These are phyloP conservation scores for Oedothorax gibbosus DNA, from an alignment of 1,140 invertebrate genomes.

Conservation along the genomic window DNA sequence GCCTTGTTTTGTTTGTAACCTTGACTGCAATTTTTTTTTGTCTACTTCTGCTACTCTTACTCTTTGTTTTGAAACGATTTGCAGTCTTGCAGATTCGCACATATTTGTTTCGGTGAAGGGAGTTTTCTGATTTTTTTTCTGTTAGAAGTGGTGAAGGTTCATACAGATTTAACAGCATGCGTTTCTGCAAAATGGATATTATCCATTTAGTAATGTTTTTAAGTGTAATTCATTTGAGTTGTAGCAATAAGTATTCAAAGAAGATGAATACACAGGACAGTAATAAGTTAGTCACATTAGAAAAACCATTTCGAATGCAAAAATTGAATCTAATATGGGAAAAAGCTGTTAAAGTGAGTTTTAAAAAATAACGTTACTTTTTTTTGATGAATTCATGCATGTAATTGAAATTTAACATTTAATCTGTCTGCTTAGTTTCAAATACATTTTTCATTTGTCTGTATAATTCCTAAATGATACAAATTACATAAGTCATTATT, in stretches of 20 bases:
- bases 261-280: conserved; percentile 70
- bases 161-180: background rate
- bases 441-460: too few species aligned
- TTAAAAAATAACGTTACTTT: too few species aligned
- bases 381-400: too few species aligned
- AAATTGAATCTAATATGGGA: conserved; percentile 87
- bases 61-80: background rate
- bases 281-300: conserved; percentile 71
- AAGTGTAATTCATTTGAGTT: background rate
- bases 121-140: conserved; percentile 1
- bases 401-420: too few species aligned
- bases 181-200: background rate
- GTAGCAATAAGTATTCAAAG: conserved; percentile 73
- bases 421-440: too few species aligned
- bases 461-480: too few species aligned
- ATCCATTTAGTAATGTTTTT: conserved; percentile 14
- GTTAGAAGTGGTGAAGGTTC: background rate
- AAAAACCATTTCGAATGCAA: conserved; percentile 84
- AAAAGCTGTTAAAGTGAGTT: conserved; percentile 82
- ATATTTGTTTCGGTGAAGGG: background rate
- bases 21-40: too few species aligned
- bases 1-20: too few species aligned
- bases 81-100: background rate
- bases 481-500: too few species aligned
- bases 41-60: background rate